These are phyloP conservation scores for Callyntrura sp. DNA, from an alignment of 2,888 invertebrate genomes.

Conservation along the genomic window DNA sequence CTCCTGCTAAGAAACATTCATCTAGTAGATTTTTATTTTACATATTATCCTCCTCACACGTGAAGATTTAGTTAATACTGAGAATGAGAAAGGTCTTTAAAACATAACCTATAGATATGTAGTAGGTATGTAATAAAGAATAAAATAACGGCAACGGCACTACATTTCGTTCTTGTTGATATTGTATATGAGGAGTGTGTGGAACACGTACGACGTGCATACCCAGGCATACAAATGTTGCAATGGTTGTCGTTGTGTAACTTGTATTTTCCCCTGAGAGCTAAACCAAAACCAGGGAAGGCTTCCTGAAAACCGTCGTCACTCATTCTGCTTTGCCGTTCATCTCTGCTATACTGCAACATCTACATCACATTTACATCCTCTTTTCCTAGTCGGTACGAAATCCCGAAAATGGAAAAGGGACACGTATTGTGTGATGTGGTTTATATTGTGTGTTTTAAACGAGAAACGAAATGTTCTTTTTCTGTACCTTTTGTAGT, in stretches of 20 bases:
- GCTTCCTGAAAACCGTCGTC: neutral
- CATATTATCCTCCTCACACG: slow-evolving; percentile 12
- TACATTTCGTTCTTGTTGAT: too few species aligned
- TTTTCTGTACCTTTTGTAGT: neutral
- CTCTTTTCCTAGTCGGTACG: neutral
- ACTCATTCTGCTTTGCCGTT: neutral
- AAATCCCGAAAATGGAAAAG: neutral
- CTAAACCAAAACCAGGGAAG: too few species aligned
- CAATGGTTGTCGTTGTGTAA: neutral
- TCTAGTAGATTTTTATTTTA: neutral
- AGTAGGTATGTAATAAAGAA: too few species aligned
- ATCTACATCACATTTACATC: neutral
- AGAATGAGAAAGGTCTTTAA: too few species aligned
- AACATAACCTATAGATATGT: too few species aligned
- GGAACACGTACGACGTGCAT: neutral
- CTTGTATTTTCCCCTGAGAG: slow-evolving; percentile 69
- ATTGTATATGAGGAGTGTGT: too few species aligned
- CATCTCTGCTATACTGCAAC: neutral
- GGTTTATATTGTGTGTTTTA: slow-evolving; percentile 15
- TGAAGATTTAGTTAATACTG: neutral
- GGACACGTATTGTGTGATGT: neutral
- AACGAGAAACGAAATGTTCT: slow-evolving; percentile 32
- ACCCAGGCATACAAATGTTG: neutral
- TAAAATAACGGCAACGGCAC: too few species aligned
- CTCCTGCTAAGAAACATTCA: neutral